Conservation (phyloP, 2,113 vertebrate genomes). For the Castor canadensis region DNA sequence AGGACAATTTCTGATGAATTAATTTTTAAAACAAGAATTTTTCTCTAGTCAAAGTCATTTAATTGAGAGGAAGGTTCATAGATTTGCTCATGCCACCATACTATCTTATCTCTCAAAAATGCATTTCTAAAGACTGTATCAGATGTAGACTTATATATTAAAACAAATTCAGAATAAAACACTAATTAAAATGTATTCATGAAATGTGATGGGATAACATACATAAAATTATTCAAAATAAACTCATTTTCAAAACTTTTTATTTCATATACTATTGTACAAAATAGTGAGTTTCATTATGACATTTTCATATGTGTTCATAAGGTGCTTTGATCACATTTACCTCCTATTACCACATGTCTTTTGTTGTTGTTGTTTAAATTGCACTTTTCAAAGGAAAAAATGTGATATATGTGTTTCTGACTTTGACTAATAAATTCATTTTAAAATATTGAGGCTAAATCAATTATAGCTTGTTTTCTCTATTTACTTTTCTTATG, state of each 20-base stretch:
- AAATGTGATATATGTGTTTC: too few species aligned
- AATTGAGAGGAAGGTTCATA: background rate
- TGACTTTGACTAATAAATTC: background rate
- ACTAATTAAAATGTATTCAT: background rate
- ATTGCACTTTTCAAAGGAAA: too few species aligned
- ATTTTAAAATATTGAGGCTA: background rate
- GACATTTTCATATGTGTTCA: too few species aligned
- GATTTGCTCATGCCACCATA: background rate
- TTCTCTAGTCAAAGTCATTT: background rate
- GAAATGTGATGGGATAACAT: background rate
- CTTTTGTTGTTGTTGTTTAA: too few species aligned
- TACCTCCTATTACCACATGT: too few species aligned
- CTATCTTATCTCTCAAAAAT: background rate
- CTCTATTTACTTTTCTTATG: background rate
- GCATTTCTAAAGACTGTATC: background rate
- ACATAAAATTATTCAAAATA: background rate
- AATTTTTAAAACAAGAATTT: background rate
- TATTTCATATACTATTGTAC: background rate
- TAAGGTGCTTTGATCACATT: too few species aligned
- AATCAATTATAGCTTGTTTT: background rate
- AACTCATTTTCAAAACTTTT: background rate
- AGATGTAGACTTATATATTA: background rate
- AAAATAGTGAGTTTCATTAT: too few species aligned
- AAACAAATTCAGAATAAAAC: background rate
- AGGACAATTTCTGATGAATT: background rate